Percentiles rank a stretch among this genome's conserved stretches.
phyloP scores from a whole-genome alignment of 2,113 vertebrate species.

The Gymnarchus niloticus region DNA sequence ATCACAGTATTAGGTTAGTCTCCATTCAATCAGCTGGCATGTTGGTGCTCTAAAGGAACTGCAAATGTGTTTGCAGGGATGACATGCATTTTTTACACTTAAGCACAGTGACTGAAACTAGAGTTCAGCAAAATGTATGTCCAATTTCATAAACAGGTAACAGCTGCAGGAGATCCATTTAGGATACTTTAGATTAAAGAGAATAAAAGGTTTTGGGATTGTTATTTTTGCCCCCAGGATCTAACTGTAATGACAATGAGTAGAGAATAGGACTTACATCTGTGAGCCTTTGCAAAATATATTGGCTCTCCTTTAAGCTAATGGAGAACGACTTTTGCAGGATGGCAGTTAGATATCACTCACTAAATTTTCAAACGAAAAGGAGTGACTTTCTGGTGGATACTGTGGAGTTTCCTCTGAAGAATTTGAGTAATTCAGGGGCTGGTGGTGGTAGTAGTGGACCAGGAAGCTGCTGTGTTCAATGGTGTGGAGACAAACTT shows the following conservation, averaged over 20 bases:
- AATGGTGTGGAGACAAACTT: neutral
- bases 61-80: neutral
- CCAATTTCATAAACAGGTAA: no score
- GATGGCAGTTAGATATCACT: neutral
- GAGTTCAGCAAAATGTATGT: neutral
- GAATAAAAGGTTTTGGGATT: no score
- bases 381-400: neutral
- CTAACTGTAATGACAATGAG: no score
- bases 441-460: neutral
- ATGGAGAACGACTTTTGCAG: slow-evolving; percentile 1
- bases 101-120: neutral
- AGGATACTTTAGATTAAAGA: no score
- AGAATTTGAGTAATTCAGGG: neutral
- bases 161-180: no score
- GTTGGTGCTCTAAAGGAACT: neutral
- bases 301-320: neutral
- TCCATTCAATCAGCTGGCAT: neutral
- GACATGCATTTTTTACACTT: neutral
- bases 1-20: neutral
- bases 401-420: neutral
- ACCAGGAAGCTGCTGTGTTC: neutral
- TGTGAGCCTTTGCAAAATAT: no score
- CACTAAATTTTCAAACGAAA: neutral
- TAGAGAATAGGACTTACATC: no score
- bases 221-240: no score